These are phyloP conservation scores for Agelastica alni DNA, from an alignment of 2,888 invertebrate species.

Conservation along the genomic window DNA sequence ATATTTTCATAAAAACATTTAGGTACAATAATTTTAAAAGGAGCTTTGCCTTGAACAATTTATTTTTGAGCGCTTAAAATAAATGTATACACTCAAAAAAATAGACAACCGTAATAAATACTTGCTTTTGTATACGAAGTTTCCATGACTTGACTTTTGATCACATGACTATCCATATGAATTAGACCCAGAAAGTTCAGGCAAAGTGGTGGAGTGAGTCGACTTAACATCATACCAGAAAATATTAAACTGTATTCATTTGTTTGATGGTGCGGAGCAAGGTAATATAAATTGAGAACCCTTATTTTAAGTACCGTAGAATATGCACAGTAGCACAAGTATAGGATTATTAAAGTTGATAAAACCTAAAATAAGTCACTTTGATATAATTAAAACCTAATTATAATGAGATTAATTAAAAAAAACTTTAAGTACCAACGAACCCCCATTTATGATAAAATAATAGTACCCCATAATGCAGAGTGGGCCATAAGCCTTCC, in stretches of 20 bases:
- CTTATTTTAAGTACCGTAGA: constrained; percentile 96
- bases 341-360: constrained; percentile 89
- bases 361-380: constrained; percentile 67
- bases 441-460: too few species aligned
- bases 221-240: constrained; percentile 96
- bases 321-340: constrained; percentile 96
- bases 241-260: constrained; percentile 99
- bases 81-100: too few species aligned
- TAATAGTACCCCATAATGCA: too few species aligned
- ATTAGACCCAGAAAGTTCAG: constrained; percentile 96
- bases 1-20: too few species aligned
- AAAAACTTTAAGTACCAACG: too few species aligned
- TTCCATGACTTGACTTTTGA: constrained; percentile 77
- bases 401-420: too few species aligned
- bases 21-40: too few species aligned
- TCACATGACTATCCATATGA: constrained; percentile 97
- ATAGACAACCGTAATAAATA: too few species aligned
- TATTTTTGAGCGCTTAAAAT: too few species aligned
- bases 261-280: constrained; percentile 97
- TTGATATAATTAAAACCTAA: too few species aligned
- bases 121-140: constrained; percentile 93
- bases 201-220: constrained; percentile 97
- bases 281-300: constrained; percentile 93
- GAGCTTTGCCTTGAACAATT: too few species aligned
- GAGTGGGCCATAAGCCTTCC: too few species aligned